Evolutionary conservation across 2,888 invertebrate genomes (phyloP).

Genomic region (Ochropleura leucogaster): DNA sequence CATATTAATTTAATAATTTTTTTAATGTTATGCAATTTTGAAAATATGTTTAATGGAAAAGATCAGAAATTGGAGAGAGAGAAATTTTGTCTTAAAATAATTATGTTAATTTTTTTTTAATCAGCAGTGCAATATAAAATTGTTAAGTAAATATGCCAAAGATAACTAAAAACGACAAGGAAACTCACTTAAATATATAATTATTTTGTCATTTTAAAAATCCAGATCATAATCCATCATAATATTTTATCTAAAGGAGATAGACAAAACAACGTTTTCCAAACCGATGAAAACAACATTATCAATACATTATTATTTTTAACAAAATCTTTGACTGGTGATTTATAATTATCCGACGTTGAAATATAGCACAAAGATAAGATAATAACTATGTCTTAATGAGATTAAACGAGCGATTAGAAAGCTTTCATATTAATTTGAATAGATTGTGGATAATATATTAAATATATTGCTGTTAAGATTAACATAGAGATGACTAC

Average conservation of each 20-base stretch:
- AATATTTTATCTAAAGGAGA: neutral
- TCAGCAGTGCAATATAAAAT: neutral
- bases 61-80: neutral
- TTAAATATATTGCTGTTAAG: slow-evolving; percentile 35
- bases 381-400: slow-evolving; percentile 42
- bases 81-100: neutral
- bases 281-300: neutral
- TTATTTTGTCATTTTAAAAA: neutral
- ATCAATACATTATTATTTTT: slow-evolving; percentile 19
- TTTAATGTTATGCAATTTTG: neutral
- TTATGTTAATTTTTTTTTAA: no score
- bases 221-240: slow-evolving; percentile 1
- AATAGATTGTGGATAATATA: slow-evolving; percentile 57
- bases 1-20: neutral
- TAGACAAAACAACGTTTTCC: slow-evolving; percentile 9
- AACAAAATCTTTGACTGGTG: slow-evolving; percentile 25
- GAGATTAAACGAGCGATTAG: slow-evolving; percentile 54
- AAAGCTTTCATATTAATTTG: slow-evolving; percentile 61
- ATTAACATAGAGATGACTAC: slow-evolving; percentile 50
- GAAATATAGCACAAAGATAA: slow-evolving; percentile 44
- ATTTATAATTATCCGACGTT: slow-evolving; percentile 40
- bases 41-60: no score
- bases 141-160: neutral
- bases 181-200: neutral
- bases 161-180: neutral